phyloP scores from a whole-genome alignment of 2,797 vertebrate species.

The Chelmon rostratus region DNA sequence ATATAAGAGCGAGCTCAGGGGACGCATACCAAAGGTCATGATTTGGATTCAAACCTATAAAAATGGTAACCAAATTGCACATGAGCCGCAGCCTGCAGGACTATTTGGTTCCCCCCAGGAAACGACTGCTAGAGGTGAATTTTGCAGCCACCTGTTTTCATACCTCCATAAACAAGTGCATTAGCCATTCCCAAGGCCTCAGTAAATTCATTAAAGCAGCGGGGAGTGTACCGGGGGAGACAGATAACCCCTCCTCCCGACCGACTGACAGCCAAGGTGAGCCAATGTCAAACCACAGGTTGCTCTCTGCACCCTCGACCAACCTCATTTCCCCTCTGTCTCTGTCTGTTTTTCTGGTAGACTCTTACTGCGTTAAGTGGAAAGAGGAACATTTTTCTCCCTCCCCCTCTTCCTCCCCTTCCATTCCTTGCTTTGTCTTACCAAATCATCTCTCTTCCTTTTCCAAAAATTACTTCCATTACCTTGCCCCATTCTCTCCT shows the following conservation, averaged over 20 bases:
- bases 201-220: constrained; percentile 71
- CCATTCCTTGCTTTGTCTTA: neutral
- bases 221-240: constrained; percentile 50
- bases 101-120: constrained; percentile 55
- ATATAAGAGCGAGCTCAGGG: neutral
- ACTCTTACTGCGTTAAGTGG: constrained; percentile 42
- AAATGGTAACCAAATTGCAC: constrained; percentile 29
- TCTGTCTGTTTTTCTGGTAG: constrained; percentile 21
- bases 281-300: constrained; percentile 75
- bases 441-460: constrained; percentile 14
- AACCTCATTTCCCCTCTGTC: constrained; percentile 57
- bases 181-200: constrained; percentile 65
- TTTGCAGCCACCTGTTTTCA: constrained; percentile 58
- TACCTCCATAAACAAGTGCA: constrained; percentile 58
- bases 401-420: constrained; percentile 4
- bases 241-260: constrained; percentile 52
- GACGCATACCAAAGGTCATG: constrained; percentile 18
- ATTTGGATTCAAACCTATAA: constrained; percentile 57
- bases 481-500: constrained; percentile 17
- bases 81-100: constrained; percentile 9
- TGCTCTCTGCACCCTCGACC: constrained; percentile 53
- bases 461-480: constrained; percentile 37
- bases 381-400: constrained; percentile 15
- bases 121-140: constrained; percentile 60
- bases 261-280: constrained; percentile 73